Conservation (phyloP, 2,113 vertebrate genomes). For the Egretta garzetta region DNA sequence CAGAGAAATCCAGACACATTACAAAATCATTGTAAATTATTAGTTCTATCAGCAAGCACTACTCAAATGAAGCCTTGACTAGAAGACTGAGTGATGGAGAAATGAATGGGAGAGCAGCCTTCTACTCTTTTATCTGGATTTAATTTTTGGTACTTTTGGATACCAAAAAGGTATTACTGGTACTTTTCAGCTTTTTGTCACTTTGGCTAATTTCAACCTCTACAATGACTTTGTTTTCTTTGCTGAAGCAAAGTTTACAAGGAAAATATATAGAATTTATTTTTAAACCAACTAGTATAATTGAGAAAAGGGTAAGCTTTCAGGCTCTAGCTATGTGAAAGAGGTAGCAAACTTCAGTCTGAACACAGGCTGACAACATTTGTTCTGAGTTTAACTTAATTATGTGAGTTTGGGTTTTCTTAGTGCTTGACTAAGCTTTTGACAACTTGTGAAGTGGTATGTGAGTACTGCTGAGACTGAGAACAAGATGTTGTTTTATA, state of each 20-base stretch:
- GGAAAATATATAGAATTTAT: background rate
- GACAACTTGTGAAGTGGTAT: slow-evolving; percentile 49
- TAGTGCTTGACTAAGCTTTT: slow-evolving; percentile 44
- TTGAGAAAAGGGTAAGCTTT: background rate
- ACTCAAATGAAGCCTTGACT: background rate
- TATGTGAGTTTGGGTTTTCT: slow-evolving; percentile 34
- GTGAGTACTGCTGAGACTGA: slow-evolving; percentile 12
- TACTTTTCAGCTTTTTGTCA: background rate
- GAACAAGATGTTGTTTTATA: slow-evolving; percentile 54
- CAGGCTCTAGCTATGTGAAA: background rate
- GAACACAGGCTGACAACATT: slow-evolving; percentile 10
- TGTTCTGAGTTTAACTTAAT: slow-evolving; percentile 44
- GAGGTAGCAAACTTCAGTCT: background rate
- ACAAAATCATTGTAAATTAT: background rate
- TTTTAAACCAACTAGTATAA: background rate
- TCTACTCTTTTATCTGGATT: background rate
- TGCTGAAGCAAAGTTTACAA: background rate
- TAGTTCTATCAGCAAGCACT: background rate
- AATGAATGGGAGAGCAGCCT: background rate
- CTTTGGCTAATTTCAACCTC: background rate
- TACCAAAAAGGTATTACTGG: background rate
- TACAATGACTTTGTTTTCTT: background rate
- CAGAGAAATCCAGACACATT: background rate
- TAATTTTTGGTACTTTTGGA: background rate
- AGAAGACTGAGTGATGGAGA: background rate